These are phyloP conservation scores for Amaurobius ferox DNA, from an alignment of 2,888 invertebrate species.

Conservation along the genomic window DNA sequence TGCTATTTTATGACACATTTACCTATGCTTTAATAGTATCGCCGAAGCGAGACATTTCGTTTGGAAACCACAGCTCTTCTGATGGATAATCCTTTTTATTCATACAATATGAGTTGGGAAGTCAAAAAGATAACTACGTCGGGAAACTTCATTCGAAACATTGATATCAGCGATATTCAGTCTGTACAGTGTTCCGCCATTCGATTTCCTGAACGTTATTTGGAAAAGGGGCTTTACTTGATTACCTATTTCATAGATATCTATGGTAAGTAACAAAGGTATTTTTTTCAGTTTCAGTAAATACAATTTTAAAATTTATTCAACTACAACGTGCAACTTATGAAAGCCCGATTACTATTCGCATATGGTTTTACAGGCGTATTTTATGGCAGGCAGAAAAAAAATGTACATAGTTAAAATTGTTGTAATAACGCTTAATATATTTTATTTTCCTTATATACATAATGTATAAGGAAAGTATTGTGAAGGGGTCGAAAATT, in stretches of 20 bases:
- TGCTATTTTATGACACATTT: no score
- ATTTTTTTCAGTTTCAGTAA: no score
- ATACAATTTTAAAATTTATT: no score
- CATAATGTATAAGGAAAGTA: no score
- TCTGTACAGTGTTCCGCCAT: constrained; percentile 41
- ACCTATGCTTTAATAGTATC: constrained; percentile 27
- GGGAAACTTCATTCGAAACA: neutral
- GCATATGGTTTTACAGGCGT: no score
- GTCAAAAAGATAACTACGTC: constrained; percentile 25
- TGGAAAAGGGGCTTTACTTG: constrained; percentile 43
- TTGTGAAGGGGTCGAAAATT: no score
- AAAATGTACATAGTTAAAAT: no score
- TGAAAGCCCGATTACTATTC: no score
- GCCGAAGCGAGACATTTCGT: constrained; percentile 41
- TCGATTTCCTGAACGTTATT: constrained; percentile 33
- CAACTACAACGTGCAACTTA: no score
- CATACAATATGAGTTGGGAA: constrained; percentile 46
- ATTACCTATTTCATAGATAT: constrained; percentile 31
- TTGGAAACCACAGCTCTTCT: constrained; percentile 56
- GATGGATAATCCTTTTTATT: constrained; percentile 9
- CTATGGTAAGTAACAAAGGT: constrained; percentile 18
- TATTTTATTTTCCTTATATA: no score
- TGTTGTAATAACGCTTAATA: no score
- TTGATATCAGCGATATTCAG: constrained; percentile 25
- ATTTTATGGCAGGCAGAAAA: no score